Evolutionary conservation across 2,888 invertebrate genomes (phyloP).

Genomic region (Antheraea yamamai): DNA sequence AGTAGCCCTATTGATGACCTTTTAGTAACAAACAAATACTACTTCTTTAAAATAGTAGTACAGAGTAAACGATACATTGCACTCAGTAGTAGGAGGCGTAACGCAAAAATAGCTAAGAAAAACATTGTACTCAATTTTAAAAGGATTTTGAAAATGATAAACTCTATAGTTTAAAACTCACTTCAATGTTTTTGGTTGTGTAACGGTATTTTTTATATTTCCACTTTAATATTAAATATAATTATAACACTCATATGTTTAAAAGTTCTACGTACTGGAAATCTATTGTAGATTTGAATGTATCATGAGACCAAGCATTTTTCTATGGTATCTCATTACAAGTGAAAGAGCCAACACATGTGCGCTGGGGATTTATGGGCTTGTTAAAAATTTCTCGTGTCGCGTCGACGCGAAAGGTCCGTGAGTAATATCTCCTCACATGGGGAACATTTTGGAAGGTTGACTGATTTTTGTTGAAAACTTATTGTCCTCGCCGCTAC

Average conservation of each 20-base stretch:
- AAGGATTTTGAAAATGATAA: no score
- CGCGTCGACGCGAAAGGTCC: slow-evolving; percentile 21
- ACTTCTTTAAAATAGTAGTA: no score
- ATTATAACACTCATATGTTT: neutral
- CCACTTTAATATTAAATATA: neutral
- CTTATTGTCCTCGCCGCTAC: slow-evolving; percentile 34
- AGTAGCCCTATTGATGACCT: no score
- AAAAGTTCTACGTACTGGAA: neutral
- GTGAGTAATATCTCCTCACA: slow-evolving; percentile 32
- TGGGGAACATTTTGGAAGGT: slow-evolving; percentile 34
- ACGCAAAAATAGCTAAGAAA: no score
- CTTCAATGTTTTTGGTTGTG: no score
- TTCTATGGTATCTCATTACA: slow-evolving; percentile 39
- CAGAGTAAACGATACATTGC: no score
- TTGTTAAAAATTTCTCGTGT: slow-evolving; percentile 38
- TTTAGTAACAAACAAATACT: no score
- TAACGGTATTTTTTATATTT: no score
- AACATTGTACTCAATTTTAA: no score
- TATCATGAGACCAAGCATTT: slow-evolving; percentile 25
- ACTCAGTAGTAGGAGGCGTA: no score
- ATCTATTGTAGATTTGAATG: neutral
- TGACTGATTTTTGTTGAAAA: slow-evolving; percentile 47
- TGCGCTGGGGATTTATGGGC: slow-evolving; percentile 38
- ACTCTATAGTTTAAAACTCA: no score
- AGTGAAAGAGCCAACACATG: slow-evolving; percentile 27